These are phyloP conservation scores for Spodoptera littoralis DNA, from an alignment of 2,888 invertebrate genomes.

Conservation along the genomic window DNA sequence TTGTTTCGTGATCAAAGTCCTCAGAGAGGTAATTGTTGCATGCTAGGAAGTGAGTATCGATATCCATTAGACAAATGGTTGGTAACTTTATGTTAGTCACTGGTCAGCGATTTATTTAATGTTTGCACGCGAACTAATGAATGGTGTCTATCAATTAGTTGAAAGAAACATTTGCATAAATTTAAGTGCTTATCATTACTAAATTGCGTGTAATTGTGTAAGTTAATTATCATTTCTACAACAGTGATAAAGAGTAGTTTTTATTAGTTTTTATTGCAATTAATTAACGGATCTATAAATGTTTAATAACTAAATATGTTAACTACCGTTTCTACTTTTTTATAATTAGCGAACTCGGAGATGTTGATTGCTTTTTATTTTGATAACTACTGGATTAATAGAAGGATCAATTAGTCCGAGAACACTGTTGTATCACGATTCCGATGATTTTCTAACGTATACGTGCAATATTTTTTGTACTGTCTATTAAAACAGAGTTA, in stretches of 20 bases:
- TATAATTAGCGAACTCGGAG: slow-evolving; percentile 57
- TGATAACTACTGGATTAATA: slow-evolving; percentile 55
- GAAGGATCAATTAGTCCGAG: slow-evolving; percentile 49
- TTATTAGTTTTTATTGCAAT: slow-evolving; percentile 65
- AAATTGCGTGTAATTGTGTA: slow-evolving; percentile 73
- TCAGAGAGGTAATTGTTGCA: slow-evolving; percentile 61
- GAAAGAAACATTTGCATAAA: slow-evolving; percentile 77
- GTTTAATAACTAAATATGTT: slow-evolving; percentile 58
- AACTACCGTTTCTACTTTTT: slow-evolving; percentile 63
- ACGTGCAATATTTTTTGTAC: slow-evolving; percentile 23
- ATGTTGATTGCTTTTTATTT: slow-evolving; percentile 59
- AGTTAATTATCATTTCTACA: slow-evolving; percentile 66
- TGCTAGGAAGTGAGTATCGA: slow-evolving; percentile 74
- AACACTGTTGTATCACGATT: slow-evolving; percentile 47
- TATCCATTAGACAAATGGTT: slow-evolving; percentile 79
- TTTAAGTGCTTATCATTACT: slow-evolving; percentile 68
- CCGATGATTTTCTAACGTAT: slow-evolving; percentile 28
- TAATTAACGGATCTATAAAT: slow-evolving; percentile 64
- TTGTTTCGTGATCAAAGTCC: slow-evolving; percentile 67
- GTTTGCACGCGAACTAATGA: slow-evolving; percentile 80
- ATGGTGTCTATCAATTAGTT: slow-evolving; percentile 72
- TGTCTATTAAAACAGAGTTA: slow-evolving; percentile 38
- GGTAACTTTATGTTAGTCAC: slow-evolving; percentile 71
- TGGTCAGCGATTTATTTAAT: slow-evolving; percentile 79
- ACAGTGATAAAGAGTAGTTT: slow-evolving; percentile 70